phyloP scores from a whole-genome alignment of 2,797 vertebrate species.

The Gadopsis bispinosus region DNA sequence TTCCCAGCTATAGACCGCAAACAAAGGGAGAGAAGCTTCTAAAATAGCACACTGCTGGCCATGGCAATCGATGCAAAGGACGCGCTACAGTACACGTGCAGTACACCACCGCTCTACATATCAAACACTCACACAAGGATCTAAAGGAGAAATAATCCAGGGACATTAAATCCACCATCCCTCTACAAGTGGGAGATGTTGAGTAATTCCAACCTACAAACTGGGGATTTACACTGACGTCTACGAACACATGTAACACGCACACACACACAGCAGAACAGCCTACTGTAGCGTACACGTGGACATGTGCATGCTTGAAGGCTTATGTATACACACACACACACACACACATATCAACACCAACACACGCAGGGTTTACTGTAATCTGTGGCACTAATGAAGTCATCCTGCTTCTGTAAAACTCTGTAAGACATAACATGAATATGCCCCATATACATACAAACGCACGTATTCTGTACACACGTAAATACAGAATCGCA shows the following conservation, averaged over 20 bases:
- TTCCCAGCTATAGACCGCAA: slow-evolving; percentile 8
- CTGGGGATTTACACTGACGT: slow-evolving; percentile 66
- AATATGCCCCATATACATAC: slow-evolving; percentile 18
- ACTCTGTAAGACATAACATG: slow-evolving; percentile 35
- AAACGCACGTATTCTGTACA: slow-evolving; percentile 18
- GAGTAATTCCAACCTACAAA: slow-evolving; percentile 76
- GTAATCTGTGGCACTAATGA: slow-evolving; percentile 73
- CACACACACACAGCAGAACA: slow-evolving; percentile 49
- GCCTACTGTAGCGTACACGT: slow-evolving; percentile 40
- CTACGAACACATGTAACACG: slow-evolving; percentile 63
- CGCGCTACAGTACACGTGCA: slow-evolving; percentile 10
- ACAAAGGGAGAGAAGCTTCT: slow-evolving; percentile 24
- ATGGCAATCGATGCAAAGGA: slow-evolving; percentile 33
- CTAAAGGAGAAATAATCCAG: slow-evolving; percentile 71
- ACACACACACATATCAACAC: background rate
- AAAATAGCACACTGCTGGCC: slow-evolving; percentile 27
- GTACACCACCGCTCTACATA: slow-evolving; percentile 19
- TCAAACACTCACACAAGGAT: slow-evolving; percentile 54
- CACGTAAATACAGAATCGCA: background rate
- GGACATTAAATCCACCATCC: slow-evolving; percentile 64
- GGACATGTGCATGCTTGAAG: slow-evolving; percentile 44
- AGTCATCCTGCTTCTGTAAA: slow-evolving; percentile 58
- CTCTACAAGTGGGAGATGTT: slow-evolving; percentile 61
- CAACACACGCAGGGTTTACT: slow-evolving; percentile 51
- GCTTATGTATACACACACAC: slow-evolving; percentile 39